Base-by-base conservation (phyloP, 1,140 invertebrate species). In the Drosophila repleta region DNA sequence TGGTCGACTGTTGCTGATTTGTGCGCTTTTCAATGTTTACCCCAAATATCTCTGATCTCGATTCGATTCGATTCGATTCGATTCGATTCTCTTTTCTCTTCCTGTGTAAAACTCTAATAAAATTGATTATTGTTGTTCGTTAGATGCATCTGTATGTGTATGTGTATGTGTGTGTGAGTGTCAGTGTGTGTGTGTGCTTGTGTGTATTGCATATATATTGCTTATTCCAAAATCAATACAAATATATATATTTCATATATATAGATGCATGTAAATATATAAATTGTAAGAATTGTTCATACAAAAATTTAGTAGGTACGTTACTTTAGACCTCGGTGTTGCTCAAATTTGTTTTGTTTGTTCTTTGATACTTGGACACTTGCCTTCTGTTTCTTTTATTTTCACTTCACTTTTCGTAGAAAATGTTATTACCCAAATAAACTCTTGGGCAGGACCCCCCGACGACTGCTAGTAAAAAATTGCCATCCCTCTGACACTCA, bases 281-380 rank as follows among this genome's bases (percentile, higher is more conserved):
- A 90, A 90, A 90, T 90, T 82, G 84, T 90, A 90, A 90, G 89
- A 90, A 90, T 87, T 90, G 55, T 83, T 70, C 89, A 90, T 90
- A 89, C 80, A 90, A 90, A 90, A 90, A 76, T 90, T 90, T 87
- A 90, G 88, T 90, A 90, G 88, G 88, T 90, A 90, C 88, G 79
- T 90, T 90, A 76, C 81, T 90, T 90, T 90, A 90, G 88, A 90
- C 88, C 83, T 90, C 82, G 88, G 88, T 90, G 88, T 90, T 68
- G 82, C 79, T 80, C 71, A 74, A 78, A 74, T 61, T 70, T 89
- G 72, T 74, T 73, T 62, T 79, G 65, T 61, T 70, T 89, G 72
- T 74, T 74, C 64, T 76, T 79, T 83, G 75, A 88, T 88, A 79
- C 79, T 35, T 88, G 79, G 84, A 83, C 84, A 72, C 71, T 56